Base-by-base conservation (phyloP, 1,140 invertebrate species). In the Aphelenchoides avenae region DNA sequence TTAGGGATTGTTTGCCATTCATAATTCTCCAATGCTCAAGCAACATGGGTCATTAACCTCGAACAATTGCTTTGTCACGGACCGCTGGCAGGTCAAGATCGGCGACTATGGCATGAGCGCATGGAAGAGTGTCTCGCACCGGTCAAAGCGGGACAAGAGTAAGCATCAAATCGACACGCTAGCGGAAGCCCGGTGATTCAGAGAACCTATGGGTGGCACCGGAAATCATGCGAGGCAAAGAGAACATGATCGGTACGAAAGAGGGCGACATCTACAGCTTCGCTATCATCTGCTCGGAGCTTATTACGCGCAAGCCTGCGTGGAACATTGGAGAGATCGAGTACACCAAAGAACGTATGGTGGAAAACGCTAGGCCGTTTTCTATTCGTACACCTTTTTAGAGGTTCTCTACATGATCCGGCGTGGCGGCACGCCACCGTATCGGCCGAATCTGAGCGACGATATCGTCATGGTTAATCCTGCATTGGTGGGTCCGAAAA, bases 201-300 rank as follows among this genome's bases (percentile, higher is more conserved):
- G 13, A 36, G 9, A 53, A 9, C n/a, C 29, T 54, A 7, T 57
- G 36, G n/a, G 29, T 54, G 2, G 50, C 50, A 5, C 50, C 50
- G 1, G 50, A 52, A 52, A 42, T 24, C 1, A 20, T 52, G 1
- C 50, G 50, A 6, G 46, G 50, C n/a, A 42, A 57, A 55, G 44
- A 52, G 7, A 52, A 15, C 33, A 39, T 39, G 15, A 26, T 52
- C 50, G 50, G 50, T 24, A 18, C 50, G 11, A 24, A 54, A 57
- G 52, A 9, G 9, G 52, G 52, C 9, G 52, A 54, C 11, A 57
- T 54, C 26, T 54, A 59, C 36, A 34, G 29, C 13, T 9, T 54
- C 7, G 51, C 55, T 9, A 57, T 54, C 27, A 31, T 27, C 29
- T 57, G 51, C 26, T 56, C 52, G 1, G 52, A 44, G n/a, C 53